Evolutionary conservation across 2,113 vertebrate species (phyloP), one percentile per base, ranked within the genome.

Genomic region (Sturnira hondurensis): DNA sequence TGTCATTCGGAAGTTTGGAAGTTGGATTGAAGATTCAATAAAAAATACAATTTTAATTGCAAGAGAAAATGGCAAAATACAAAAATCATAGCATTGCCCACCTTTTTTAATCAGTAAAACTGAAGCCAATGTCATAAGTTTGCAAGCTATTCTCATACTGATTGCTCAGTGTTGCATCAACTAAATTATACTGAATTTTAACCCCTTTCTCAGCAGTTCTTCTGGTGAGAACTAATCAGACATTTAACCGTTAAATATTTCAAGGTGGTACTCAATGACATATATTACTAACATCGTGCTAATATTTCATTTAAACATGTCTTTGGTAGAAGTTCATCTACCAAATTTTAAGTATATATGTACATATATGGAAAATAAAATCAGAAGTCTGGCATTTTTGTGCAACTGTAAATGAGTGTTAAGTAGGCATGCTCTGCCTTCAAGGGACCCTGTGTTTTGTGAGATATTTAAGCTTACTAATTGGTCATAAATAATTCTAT

Each of bases 381-480:
- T 12, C 33, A 47, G 15, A 63, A 86, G 2, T 2, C 20, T 74
- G 11, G 13, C 31, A 54, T 50, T 88, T 81, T 1, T 22, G 7
- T 92, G 52, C 71, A 26, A 88, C 22, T 26, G 10, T 7, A 14
- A 61, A 74, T 68, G 56, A 56, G 70, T 97, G 54, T 78, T 91
- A 96, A 93, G 26, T 47, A 95, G 33, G 31, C 68, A 31, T 41
- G 20, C n/a, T 3, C 15, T 68, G 77, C 77, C 88, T 91, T 61
- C 33, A 82, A 82, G 67, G 28, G 22, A 78, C 68, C 76, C 54
- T 97, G 88, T 54, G 38, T 74, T 94, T 92, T 89, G 36, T 78
- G 68, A 95, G 94, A 95, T 96, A 97, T 70, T 82, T 93, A 91
- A 89, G 68, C 54, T 96, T 83, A 86, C 94, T 97, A 96, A 97